phyloP scores from a whole-genome alignment of 2,797 vertebrate genomes.

The Peromyscus aztecus region DNA sequence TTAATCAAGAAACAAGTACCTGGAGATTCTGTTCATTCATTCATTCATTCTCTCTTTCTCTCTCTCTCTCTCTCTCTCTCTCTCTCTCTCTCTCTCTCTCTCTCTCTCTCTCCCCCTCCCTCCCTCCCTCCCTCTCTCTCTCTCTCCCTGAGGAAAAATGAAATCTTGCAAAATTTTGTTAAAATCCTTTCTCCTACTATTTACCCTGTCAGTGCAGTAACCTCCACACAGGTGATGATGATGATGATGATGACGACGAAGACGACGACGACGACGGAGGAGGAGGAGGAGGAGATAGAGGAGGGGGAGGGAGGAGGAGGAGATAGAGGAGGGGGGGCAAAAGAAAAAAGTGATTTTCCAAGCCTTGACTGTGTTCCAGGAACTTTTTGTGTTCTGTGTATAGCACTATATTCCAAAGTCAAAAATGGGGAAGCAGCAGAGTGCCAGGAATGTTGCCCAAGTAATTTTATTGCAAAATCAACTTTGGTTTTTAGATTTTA shows the following conservation, averaged over 20 bases:
- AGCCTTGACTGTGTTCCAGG: neutral
- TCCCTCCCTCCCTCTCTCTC: neutral
- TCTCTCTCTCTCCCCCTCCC: neutral
- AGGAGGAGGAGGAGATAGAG: too few species aligned
- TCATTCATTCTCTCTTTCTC: too few species aligned
- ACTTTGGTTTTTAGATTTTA: neutral
- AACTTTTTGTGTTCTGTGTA: neutral
- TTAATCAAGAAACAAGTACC: neutral
- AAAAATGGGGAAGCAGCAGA: neutral
- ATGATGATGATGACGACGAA: neutral
- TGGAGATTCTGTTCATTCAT: neutral
- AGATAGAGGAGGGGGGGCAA: too few species aligned
- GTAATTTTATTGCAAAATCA: neutral
- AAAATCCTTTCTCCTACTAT: neutral
- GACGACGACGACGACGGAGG: rapidly evolving
- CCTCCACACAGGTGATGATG: neutral
- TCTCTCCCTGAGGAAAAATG: neutral
- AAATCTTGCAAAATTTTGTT: constrained; percentile 24
- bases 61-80: neutral
- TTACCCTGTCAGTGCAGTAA: neutral
- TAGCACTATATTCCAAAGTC: neutral
- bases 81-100: neutral
- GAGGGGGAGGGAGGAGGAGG: too few species aligned
- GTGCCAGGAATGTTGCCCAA: neutral
- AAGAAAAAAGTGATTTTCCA: neutral